phyloP scores from a whole-genome alignment of 1,140 invertebrate genomes.

The Euschistus heros region DNA sequence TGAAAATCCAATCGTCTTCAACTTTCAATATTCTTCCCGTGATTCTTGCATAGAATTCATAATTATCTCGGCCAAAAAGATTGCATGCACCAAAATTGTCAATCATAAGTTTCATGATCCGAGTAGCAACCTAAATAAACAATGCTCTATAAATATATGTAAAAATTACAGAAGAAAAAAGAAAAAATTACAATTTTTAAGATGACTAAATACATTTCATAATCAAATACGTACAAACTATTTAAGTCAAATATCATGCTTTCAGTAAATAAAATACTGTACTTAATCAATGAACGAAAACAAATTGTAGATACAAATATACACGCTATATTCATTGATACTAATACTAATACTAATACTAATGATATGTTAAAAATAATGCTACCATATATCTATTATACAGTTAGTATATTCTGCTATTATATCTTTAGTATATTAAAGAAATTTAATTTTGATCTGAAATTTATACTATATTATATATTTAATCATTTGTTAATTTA shows the following conservation, averaged over 20 bases:
- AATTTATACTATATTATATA: too few relatives aligned
- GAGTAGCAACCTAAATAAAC: conserved; percentile 66
- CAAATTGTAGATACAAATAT: too few relatives aligned
- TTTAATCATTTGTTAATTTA: too few relatives aligned
- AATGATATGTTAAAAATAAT: too few relatives aligned
- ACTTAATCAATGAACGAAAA: not conserved
- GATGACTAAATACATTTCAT: not conserved
- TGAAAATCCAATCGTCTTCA: conserved; percentile 90
- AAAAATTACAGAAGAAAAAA: too few relatives aligned
- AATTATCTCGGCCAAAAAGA: conserved; percentile 90
- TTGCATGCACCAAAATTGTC: conserved; percentile 93
- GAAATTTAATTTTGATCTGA: too few relatives aligned
- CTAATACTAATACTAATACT: too few relatives aligned
- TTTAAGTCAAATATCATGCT: not conserved
- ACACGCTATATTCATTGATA: too few relatives aligned
- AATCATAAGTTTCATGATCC: conserved; percentile 90
- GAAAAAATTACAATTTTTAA: conserved; percentile 3
- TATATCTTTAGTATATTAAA: too few relatives aligned
- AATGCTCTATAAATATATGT: too few relatives aligned
- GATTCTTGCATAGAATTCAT: conserved; percentile 92
- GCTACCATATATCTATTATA: too few relatives aligned
- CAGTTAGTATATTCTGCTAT: too few relatives aligned
- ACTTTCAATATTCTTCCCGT: conserved; percentile 85
- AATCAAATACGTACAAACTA: conserved; percentile 9
- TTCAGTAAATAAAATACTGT: not conserved